phyloP scores from a whole-genome alignment of 37 sponge, comb jelly and placozoan genomes.

The Amphimedon queenslandica region DNA sequence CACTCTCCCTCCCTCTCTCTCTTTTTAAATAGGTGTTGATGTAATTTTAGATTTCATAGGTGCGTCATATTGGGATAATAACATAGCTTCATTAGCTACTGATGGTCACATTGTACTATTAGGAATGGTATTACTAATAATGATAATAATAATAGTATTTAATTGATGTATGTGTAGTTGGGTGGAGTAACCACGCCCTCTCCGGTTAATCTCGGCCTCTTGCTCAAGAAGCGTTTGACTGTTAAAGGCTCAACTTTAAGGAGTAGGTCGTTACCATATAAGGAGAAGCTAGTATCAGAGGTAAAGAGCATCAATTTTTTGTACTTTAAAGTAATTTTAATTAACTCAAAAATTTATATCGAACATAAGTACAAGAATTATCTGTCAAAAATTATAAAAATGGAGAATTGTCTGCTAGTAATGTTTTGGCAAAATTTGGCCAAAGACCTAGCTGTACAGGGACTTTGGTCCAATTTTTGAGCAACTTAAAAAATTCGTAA shows the following conservation, averaged over 20 bases:
- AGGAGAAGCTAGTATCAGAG: conserved; percentile 46
- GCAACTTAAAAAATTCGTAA: too few relatives aligned
- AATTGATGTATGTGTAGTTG: conserved; percentile 26
- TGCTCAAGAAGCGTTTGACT: conserved; percentile 66
- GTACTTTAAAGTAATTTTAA: too few relatives aligned
- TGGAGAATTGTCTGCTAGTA: too few relatives aligned
- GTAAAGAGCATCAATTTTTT: conserved; percentile 26
- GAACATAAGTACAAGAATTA: too few relatives aligned
- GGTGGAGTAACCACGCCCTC: conserved; percentile 44
- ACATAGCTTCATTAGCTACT: conserved; percentile 57
- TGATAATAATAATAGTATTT: neutral
- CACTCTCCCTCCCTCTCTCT: neutral
- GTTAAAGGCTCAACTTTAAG: conserved; percentile 68
- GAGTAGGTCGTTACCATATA: conserved; percentile 64
- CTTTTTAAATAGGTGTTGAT: conserved; percentile 59
- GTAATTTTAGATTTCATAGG: conserved; percentile 85
- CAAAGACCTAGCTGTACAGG: too few relatives aligned
- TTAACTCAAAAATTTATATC: too few relatives aligned
- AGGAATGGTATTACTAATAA: conserved; percentile 49
- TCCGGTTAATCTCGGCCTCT: conserved; percentile 35
- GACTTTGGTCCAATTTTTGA: too few relatives aligned
- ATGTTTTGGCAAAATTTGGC: too few relatives aligned
- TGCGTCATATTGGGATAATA: conserved; percentile 80
- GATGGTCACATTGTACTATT: conserved; percentile 76
- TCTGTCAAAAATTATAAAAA: too few relatives aligned